Percentiles rank a stretch among this genome's conserved stretches.
Conservation (phyloP, 1,140 invertebrate genomes). For the Epicauta chinensis region DNA sequence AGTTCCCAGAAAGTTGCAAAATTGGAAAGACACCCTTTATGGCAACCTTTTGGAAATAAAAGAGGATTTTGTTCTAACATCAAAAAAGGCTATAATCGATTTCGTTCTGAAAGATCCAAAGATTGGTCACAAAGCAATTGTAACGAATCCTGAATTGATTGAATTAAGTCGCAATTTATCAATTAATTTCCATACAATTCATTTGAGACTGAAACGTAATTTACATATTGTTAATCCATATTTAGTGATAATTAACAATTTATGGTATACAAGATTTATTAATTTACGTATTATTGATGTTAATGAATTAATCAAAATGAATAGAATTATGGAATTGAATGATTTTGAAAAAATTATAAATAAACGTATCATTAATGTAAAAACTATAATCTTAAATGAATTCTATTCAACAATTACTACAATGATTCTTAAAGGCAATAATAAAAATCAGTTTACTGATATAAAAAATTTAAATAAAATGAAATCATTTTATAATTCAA, state of each 20-base stretch:
- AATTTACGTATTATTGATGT: constrained; percentile 44
- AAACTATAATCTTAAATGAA: constrained; percentile 48
- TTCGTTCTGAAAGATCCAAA: constrained; percentile 76
- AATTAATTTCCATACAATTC: constrained; percentile 42
- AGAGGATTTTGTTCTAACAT: constrained; percentile 73
- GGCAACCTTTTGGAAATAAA: constrained; percentile 48
- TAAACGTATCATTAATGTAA: constrained; percentile 53
- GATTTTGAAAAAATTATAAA: constrained; percentile 52
- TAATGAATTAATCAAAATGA: constrained; percentile 47
- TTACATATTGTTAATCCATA: constrained; percentile 78
- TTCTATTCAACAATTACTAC: constrained; percentile 60
- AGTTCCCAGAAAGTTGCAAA: constrained; percentile 45
- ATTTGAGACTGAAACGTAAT: constrained; percentile 50
- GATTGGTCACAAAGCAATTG: constrained; percentile 32
- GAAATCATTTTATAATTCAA: constrained; percentile 75
- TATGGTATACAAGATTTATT: constrained; percentile 61
- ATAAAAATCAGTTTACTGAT: constrained; percentile 67
- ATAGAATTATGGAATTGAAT: constrained; percentile 54
- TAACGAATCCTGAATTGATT: too few species aligned
- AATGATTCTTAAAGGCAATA: constrained; percentile 62
- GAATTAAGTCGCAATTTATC: too few species aligned
- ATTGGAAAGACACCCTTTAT: too few species aligned
- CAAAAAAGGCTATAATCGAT: constrained; percentile 84
- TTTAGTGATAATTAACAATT: constrained; percentile 69
- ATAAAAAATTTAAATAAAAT: constrained; percentile 57